These are phyloP conservation scores for Portunus trituberculatus DNA, from an alignment of 1,140 invertebrate genomes.

Conservation along the genomic window DNA sequence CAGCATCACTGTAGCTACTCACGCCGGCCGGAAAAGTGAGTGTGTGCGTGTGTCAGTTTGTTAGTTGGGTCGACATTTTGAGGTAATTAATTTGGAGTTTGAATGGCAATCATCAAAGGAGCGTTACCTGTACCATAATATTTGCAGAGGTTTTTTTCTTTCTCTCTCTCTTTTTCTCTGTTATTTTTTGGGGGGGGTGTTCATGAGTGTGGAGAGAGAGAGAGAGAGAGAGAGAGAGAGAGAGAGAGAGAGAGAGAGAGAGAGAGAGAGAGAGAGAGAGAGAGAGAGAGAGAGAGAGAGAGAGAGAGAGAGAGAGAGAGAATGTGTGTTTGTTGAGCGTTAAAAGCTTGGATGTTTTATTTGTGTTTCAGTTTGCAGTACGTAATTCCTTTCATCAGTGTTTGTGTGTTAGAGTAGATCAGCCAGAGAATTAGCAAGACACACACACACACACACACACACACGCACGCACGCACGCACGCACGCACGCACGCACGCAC, in stretches of 20 bases:
- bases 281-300: not conserved
- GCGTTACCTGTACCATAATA: not conserved
- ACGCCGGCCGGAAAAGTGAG: too few species aligned
- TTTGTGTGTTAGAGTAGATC: not conserved
- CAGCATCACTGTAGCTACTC: too few species aligned
- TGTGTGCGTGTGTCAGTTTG: not conserved
- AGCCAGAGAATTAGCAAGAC: not conserved
- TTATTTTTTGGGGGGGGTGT: too few species aligned
- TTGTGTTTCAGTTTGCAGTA: not conserved
- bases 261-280: too few species aligned
- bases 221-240: too few species aligned
- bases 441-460: too few species aligned
- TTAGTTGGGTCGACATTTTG: not conserved
- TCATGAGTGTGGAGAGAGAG: too few species aligned
- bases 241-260: too few species aligned
- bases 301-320: slow-evolving; percentile 12
- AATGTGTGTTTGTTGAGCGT: not conserved
- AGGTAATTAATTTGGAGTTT: slow-evolving; percentile 14
- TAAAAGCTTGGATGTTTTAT: not conserved
- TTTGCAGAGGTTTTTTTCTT: not conserved
- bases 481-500: too few species aligned
- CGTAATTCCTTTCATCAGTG: not conserved
- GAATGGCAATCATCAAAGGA: slow-evolving; percentile 2
- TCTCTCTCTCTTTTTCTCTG: too few species aligned
- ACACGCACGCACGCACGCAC: too few species aligned